Conservation (phyloP, 2,797 vertebrate genomes). For the Morelia viridis region DNA sequence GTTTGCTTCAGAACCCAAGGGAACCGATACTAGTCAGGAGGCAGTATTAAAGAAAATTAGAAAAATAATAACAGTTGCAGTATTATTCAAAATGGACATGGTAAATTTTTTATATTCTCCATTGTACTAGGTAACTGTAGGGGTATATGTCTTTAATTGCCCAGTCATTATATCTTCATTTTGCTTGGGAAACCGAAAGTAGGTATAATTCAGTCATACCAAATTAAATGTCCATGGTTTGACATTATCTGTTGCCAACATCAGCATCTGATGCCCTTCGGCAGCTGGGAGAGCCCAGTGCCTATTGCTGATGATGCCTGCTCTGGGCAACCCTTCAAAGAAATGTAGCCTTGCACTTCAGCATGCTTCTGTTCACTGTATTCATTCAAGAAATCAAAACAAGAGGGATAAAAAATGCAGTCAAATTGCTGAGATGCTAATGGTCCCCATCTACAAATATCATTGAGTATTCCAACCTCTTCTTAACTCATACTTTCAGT, state of each 20-base stretch:
- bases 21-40: neutral
- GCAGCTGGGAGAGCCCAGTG: neutral
- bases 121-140: neutral
- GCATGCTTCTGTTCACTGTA: neutral
- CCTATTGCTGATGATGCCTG: neutral
- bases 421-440: neutral
- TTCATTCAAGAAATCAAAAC: neutral
- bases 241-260: neutral
- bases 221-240: neutral
- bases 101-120: neutral
- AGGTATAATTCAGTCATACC: neutral
- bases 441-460: neutral
- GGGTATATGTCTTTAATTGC: neutral
- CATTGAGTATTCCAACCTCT: neutral
- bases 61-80: neutral
- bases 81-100: neutral
- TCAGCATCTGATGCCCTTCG: neutral
- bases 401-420: neutral
- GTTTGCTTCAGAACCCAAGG: neutral
- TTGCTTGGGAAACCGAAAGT: neutral
- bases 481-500: neutral
- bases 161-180: neutral
- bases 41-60: neutral
- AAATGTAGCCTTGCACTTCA: neutral
- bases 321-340: neutral